Evolutionary conservation across 1,140 invertebrate genomes (phyloP).

Genomic region (Caerostris darwini): DNA sequence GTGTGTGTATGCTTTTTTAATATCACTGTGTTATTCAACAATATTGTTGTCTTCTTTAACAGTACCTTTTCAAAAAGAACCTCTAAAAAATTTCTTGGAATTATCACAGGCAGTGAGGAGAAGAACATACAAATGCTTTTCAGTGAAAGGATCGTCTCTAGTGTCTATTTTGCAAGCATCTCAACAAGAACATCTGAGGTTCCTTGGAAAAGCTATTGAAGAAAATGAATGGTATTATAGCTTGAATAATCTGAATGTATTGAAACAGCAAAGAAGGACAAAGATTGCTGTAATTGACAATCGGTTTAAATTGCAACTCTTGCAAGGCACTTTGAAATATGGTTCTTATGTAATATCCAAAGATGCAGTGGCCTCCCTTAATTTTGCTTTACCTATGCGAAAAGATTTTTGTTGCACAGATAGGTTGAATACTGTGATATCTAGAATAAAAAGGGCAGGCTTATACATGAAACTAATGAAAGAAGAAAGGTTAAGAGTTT

Average conservation of each 20-base stretch:
- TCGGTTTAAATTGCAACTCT: not conserved
- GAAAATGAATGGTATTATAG: not conserved
- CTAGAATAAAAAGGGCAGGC: not conserved
- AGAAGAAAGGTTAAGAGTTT: constrained; percentile 2
- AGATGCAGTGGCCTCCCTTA: not conserved
- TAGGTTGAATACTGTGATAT: not conserved
- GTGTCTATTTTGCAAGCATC: not conserved
- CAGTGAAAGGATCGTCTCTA: not conserved
- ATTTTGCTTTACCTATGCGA: not conserved
- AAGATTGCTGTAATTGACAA: not conserved
- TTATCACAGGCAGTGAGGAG: constrained; percentile 10
- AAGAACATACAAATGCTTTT: constrained; percentile 31
- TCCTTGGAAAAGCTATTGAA: not conserved
- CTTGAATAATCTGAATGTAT: not conserved
- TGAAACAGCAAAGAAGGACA: too few species aligned
- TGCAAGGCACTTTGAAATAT: not conserved
- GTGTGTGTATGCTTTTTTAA: not conserved
- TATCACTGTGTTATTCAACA: constrained; percentile 8
- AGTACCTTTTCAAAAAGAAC: constrained; percentile 15
- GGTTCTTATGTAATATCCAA: not conserved
- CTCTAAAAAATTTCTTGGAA: not conserved
- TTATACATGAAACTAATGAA: not conserved
- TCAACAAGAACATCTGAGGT: not conserved
- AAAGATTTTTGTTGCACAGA: constrained; percentile 50
- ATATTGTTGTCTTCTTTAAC: constrained; percentile 12